These are phyloP conservation scores for Alviniconcha marisindica DNA, from an alignment of 1,140 invertebrate species.

Conservation along the genomic window DNA sequence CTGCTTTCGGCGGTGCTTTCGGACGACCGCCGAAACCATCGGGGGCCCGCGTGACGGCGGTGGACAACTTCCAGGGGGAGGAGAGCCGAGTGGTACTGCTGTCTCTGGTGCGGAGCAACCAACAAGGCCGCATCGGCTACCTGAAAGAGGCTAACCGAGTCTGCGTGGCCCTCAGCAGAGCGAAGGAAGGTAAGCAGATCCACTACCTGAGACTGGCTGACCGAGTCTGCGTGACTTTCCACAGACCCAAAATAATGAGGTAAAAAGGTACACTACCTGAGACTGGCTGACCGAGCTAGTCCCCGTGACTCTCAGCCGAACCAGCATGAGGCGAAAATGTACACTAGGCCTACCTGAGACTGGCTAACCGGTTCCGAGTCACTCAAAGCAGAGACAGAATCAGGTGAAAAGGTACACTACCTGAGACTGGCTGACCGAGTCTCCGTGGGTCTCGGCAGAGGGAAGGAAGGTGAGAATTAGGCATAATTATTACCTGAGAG, in stretches of 20 bases:
- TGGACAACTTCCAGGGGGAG: slow-evolving; percentile 86
- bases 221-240: slow-evolving; percentile 89
- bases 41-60: slow-evolving; percentile 85
- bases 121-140: slow-evolving; percentile 84
- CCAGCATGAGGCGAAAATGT: too few species aligned
- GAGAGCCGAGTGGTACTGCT: slow-evolving; percentile 89
- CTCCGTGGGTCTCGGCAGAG: too few species aligned
- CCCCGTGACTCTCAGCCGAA: too few species aligned
- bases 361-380: slow-evolving; percentile 87
- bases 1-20: too few species aligned
- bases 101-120: slow-evolving; percentile 85
- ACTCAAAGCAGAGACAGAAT: slow-evolving; percentile 86
- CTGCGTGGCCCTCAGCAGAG: slow-evolving; percentile 89
- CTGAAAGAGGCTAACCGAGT: slow-evolving; percentile 85
- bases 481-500: too few species aligned
- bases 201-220: slow-evolving; percentile 87
- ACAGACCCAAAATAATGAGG: too few species aligned
- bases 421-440: too few species aligned
- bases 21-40: slow-evolving; percentile 78
- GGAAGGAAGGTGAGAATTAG: too few species aligned
- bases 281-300: too few species aligned
- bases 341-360: slow-evolving; percentile 85
- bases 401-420: slow-evolving; percentile 80
- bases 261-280: too few species aligned
- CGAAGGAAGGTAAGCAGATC: slow-evolving; percentile 82